Conservation (phyloP, 2,888 invertebrate species). For the Coleophora deauratella region DNA sequence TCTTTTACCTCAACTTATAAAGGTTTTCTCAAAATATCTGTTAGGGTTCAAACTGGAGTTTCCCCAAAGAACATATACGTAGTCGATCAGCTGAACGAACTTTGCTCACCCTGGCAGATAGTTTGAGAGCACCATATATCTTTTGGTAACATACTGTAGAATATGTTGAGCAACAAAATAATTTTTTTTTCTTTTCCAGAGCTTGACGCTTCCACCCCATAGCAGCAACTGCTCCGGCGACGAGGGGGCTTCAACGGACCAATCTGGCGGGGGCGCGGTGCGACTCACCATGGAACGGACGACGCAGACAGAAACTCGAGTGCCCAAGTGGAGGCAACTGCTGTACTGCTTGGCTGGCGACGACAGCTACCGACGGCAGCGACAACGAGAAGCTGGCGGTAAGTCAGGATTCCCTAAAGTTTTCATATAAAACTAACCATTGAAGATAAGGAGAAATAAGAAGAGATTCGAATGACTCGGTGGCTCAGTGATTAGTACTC, state of each 20-base stretch:
- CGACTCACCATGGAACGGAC: slow-evolving; percentile 85
- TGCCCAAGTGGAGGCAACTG: slow-evolving; percentile 86
- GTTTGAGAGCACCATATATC: no score
- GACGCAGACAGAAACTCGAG: slow-evolving; percentile 84
- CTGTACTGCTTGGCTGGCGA: slow-evolving; percentile 87
- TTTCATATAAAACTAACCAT: no score
- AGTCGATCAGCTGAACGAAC: no score
- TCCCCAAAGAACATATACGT: no score
- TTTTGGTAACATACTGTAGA: no score
- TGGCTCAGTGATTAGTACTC: no score
- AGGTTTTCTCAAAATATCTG: neutral
- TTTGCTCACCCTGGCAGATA: no score
- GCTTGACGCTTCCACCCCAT: slow-evolving; percentile 43
- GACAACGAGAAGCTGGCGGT: slow-evolving; percentile 80
- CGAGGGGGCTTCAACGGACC: slow-evolving; percentile 20
- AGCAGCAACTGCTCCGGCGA: slow-evolving; percentile 28
- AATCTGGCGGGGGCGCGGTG: slow-evolving; percentile 36
- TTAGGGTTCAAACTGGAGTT: no score
- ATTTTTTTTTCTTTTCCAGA: slow-evolving; percentile 40
- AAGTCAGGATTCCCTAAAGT: slow-evolving; percentile 9
- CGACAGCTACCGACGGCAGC: slow-evolving; percentile 81
- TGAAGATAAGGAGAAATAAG: no score
- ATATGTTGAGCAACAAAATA: no score
- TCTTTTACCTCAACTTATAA: neutral
- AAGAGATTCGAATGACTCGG: no score